These are phyloP conservation scores for Hetaerina titia DNA, from an alignment of 2,888 invertebrate genomes.

Conservation along the genomic window DNA sequence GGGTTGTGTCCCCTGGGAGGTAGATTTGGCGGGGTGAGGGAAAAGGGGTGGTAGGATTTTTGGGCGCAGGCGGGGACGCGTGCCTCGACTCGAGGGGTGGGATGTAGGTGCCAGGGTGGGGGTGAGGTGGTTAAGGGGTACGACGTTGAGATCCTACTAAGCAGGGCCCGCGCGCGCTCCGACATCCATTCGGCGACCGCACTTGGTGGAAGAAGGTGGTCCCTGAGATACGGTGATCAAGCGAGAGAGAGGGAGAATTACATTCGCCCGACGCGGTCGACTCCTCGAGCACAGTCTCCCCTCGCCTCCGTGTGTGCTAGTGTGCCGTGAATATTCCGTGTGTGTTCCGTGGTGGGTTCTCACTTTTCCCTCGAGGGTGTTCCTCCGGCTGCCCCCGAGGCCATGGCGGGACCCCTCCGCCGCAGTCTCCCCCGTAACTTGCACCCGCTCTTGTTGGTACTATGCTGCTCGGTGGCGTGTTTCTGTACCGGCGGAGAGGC, in stretches of 20 bases:
- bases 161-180: slow-evolving; percentile 26
- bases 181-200: slow-evolving; percentile 28
- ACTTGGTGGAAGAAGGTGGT: not conserved
- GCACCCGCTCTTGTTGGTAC: not conserved
- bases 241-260: not conserved
- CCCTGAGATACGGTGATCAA: not conserved
- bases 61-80: slow-evolving; percentile 51
- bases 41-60: not conserved
- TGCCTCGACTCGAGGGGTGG: slow-evolving; percentile 47
- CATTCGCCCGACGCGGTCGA: not conserved
- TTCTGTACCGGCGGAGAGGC: slow-evolving; percentile 80
- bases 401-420: not conserved
- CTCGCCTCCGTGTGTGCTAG: too few species aligned
- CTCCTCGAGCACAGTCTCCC: too few species aligned
- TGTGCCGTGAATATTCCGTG: not conserved
- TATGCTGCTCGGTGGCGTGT: slow-evolving; percentile 78
- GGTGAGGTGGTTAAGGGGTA: not conserved
- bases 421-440: not conserved
- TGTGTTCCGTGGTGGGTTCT: not conserved
- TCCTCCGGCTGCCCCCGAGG: not conserved
- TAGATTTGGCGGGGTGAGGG: not conserved
- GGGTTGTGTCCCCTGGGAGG: not conserved
- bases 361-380: not conserved
- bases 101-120: not conserved
- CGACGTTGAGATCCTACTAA: slow-evolving; percentile 8